Percentiles rank a stretch among this genome's conserved stretches.
phyloP scores from a whole-genome alignment of 1,140 invertebrate species.

The Brachionus angularis region DNA sequence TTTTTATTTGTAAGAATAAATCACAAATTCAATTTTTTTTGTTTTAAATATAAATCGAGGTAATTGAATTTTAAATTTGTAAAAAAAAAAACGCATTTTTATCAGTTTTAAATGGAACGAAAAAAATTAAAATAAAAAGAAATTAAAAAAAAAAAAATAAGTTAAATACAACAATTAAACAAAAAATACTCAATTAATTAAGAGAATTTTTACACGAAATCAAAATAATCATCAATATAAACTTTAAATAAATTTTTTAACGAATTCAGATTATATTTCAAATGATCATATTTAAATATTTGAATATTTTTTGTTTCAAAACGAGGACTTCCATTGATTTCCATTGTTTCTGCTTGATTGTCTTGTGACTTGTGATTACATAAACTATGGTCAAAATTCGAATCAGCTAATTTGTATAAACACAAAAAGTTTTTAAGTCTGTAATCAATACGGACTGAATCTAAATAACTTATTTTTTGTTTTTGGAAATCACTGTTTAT shows the following conservation, averaged over 20 bases:
- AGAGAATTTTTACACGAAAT: conserved; percentile 30
- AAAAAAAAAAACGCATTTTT: too few species aligned
- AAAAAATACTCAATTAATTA: background rate
- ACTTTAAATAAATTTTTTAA: background rate
- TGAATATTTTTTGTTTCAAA: too few species aligned
- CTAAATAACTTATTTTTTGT: background rate
- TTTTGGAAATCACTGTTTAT: background rate
- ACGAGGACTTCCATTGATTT: too few species aligned
- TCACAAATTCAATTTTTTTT: too few species aligned
- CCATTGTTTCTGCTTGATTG: background rate
- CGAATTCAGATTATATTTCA: background rate
- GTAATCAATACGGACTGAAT: conserved; percentile 11
- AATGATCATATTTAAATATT: background rate
- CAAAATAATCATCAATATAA: conserved; percentile 11
- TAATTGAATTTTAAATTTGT: too few species aligned
- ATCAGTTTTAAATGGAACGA: too few species aligned
- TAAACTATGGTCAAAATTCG: background rate
- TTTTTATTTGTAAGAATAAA: background rate
- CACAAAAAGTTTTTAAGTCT: conserved; percentile 22
- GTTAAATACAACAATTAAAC: too few species aligned
- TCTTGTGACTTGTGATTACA: too few species aligned
- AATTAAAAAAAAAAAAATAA: too few species aligned
- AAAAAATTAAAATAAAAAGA: too few species aligned
- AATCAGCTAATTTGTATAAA: conserved; percentile 2
- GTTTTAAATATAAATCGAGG: too few species aligned